Evolutionary conservation across 2,113 vertebrate species (phyloP), one percentile per base, ranked within the genome.

Genomic region (Melanostigma gelatinosum): DNA sequence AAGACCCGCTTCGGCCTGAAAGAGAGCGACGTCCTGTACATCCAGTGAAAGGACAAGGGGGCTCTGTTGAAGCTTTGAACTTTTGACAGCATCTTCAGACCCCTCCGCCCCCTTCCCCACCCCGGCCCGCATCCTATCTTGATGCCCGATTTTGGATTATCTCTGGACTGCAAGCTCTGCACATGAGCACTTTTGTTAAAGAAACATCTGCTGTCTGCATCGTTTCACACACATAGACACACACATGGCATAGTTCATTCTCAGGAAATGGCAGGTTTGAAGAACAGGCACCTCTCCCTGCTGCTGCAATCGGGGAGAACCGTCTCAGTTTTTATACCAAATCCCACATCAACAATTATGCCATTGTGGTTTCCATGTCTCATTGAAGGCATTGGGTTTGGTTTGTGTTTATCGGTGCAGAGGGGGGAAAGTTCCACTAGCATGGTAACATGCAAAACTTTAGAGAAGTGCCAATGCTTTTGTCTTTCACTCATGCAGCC

Each of bases 1-100:
- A 99, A 99, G 93, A 96, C 95, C 42, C 96, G 94, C 58, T 97
- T 96, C 15, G 98, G 97, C 36, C 92, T 97, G 80, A 95, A 91
- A 0, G 97, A 98, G 80, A 94, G 94, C 0, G 97, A 98, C 54
- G 42, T 93, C 67, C 93, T 99, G 85, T 89, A 95, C 80, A 94
- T 99, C 88, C 96, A 95, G 78, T 99, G 95, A 97, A 70, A 61
- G 40, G 44, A 27, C 20, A 10, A 42, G 13, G 58, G 65, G 34
- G 9, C 15, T 11, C 13, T 64, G 34, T 36, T 55, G 62, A 83
- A 71, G 40, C 46, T 83, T 62, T 69, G 57, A 87, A 80, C 75
- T 85, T 34, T 71, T 60, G 38, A 55, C 66, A 65, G 61, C 55
- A 65, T 62, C 61, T 63, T 61, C 70, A 88, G 86, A 64, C 48